phyloP scores from a whole-genome alignment of 2,113 vertebrate genomes.

The Petrocephalus microphthalmus region DNA sequence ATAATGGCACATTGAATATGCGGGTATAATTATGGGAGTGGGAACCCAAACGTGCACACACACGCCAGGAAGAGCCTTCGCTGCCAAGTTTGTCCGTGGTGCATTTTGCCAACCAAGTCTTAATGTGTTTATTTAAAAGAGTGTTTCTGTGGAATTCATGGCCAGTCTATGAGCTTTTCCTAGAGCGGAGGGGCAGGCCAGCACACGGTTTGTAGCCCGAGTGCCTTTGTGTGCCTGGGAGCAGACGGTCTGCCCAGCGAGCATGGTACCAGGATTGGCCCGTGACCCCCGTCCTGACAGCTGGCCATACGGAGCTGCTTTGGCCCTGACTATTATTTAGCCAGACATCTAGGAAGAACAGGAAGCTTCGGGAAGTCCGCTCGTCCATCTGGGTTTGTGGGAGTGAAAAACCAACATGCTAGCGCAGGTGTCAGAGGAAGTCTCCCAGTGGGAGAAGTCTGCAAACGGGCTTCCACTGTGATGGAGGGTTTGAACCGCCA shows the following conservation, averaged over 20 bases:
- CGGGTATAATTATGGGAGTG: conserved; percentile 4
- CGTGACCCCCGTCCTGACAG: not conserved
- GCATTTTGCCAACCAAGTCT: conserved; percentile 12
- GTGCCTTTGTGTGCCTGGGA: not conserved
- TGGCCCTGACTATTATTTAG: not conserved
- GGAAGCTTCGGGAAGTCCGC: not conserved
- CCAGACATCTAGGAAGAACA: not conserved
- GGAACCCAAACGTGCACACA: not conserved
- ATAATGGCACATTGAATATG: not conserved
- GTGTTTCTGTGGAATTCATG: conserved; percentile 20
- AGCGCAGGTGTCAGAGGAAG: not conserved
- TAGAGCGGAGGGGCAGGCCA: not conserved
- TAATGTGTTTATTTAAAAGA: conserved; percentile 28
- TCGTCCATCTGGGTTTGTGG: not conserved
- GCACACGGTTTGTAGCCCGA: not conserved
- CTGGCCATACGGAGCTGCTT: not conserved
- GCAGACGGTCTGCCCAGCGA: not conserved
- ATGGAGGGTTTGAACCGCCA: not conserved
- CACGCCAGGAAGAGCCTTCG: not conserved
- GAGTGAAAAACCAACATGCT: not conserved
- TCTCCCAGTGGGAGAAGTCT: no score
- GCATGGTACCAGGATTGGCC: not conserved
- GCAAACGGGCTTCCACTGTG: not conserved
- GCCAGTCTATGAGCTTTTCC: not conserved
- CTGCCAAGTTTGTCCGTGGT: conserved; percentile 17